Evolutionary conservation across 2,113 vertebrate genomes (phyloP).

Genomic region (rabbit (Oryctolagus cuniculus)): DNA sequence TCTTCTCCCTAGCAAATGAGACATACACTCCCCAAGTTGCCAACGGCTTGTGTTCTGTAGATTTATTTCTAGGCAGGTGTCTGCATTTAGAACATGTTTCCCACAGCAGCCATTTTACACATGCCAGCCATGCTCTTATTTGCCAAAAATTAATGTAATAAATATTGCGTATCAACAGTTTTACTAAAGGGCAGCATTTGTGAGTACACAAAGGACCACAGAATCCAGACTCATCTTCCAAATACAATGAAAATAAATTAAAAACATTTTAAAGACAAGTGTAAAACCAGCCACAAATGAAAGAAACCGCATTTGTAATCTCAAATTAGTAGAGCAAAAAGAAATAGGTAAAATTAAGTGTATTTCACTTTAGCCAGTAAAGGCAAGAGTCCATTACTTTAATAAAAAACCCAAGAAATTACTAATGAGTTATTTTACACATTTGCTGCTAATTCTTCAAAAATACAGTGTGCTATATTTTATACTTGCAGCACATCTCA

Average conservation of each 20-base stretch:
- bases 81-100: slow-evolving; percentile 27
- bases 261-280: neutral
- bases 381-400: neutral
- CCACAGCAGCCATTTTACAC: neutral
- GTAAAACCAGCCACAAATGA: neutral
- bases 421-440: slow-evolving; percentile 4
- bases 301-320: neutral
- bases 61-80: slow-evolving; percentile 31
- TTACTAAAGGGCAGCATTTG: neutral
- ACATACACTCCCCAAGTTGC: neutral
- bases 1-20: neutral
- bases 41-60: neutral
- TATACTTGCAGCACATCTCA: neutral
- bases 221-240: neutral
- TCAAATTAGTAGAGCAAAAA: slow-evolving; percentile 44
- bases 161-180: too few species aligned
- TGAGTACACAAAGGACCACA: neutral
- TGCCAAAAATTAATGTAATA: neutral
- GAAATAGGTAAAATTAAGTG: neutral
- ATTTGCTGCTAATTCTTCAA: neutral
- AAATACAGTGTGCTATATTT: neutral
- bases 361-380: neutral
- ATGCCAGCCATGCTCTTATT: neutral
- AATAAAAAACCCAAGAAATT: neutral
- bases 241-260: too few species aligned